Evolutionary conservation across 1,140 invertebrate species (phyloP).

Genomic region (Cyclargus thomasi): DNA sequence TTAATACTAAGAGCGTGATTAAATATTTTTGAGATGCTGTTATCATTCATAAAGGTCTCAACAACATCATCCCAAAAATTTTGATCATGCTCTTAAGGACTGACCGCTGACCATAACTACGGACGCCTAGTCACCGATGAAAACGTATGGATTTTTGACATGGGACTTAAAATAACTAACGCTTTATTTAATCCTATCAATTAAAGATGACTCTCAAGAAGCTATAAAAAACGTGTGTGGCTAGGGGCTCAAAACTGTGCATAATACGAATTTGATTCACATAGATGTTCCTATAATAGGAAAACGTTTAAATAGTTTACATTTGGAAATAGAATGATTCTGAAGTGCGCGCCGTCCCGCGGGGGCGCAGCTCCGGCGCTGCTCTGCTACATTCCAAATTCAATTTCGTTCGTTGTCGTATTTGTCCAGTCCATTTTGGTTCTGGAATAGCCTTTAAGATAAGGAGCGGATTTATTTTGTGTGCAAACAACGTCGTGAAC

Average conservation of each 20-base stretch:
- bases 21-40: too few relatives aligned
- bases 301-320: constrained; percentile 26
- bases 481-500: constrained; percentile 18
- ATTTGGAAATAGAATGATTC: constrained; percentile 22
- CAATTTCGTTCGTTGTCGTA: constrained; percentile 53
- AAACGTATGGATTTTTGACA: too few relatives aligned
- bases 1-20: too few relatives aligned
- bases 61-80: too few relatives aligned
- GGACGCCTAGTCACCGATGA: too few relatives aligned
- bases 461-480: constrained; percentile 37
- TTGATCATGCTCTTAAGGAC: too few relatives aligned
- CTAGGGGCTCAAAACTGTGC: neutral
- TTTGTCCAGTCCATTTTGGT: constrained; percentile 50
- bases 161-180: too few relatives aligned
- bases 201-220: too few relatives aligned
- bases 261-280: neutral
- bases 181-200: too few relatives aligned
- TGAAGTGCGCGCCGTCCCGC: constrained; percentile 34
- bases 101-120: too few relatives aligned
- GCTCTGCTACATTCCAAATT: constrained; percentile 47
- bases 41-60: too few relatives aligned
- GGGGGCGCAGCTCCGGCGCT: constrained; percentile 30
- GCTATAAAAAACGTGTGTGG: too few relatives aligned
- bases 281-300: neutral
- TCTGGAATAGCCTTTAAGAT: constrained; percentile 42